Conservation (phyloP, 2,888 invertebrate genomes). For the Portevinia maculata region DNA sequence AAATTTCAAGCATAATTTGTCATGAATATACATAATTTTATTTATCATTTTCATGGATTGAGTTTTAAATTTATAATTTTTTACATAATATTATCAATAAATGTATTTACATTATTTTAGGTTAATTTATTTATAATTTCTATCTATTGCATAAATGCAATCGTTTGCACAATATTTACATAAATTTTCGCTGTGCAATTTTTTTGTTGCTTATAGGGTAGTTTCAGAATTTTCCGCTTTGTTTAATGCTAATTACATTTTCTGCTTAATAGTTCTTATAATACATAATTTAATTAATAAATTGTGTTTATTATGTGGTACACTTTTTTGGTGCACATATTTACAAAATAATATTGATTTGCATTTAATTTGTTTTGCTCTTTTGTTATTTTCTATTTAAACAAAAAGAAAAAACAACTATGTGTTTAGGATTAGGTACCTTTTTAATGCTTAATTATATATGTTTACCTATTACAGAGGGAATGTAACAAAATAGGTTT, state of each 20-base stretch:
- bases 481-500: conserved; percentile 43
- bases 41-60: conserved; percentile 2
- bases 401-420: background rate
- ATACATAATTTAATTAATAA: conserved; percentile 9
- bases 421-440: conserved; percentile 1
- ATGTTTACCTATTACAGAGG: conserved; percentile 13
- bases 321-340: conserved; percentile 68
- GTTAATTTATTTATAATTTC: conserved; percentile 31
- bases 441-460: conserved; percentile 1
- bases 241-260: conserved; percentile 48
- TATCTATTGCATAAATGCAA: conserved; percentile 61
- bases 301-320: conserved; percentile 19
- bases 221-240: conserved; percentile 74
- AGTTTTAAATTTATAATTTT: conserved; percentile 2
- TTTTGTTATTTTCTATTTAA: background rate
- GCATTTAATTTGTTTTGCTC: conserved; percentile 8
- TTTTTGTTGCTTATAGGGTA: conserved; percentile 34
- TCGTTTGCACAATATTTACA: conserved; percentile 63
- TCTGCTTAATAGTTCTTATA: conserved; percentile 16
- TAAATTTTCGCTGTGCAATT: conserved; percentile 54
- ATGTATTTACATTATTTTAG: conserved; percentile 12
- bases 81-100: background rate
- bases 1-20: conserved; percentile 30
- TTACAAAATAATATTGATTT: conserved; percentile 65
- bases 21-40: background rate